Base-by-base conservation (phyloP, 2,113 vertebrate species). In the Erythrocercus mccallii region DNA sequence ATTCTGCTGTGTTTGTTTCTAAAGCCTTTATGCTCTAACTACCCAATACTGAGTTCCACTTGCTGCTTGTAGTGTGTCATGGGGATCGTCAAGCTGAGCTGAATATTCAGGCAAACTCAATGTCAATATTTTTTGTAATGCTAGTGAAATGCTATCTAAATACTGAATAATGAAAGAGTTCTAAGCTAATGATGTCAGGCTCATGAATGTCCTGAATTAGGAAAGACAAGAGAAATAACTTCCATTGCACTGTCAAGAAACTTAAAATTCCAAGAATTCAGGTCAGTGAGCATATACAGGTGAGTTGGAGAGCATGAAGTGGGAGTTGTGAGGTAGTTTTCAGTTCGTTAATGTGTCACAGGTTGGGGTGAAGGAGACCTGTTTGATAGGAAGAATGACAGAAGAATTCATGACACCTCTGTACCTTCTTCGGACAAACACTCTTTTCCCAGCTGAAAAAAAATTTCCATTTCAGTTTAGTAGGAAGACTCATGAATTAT, bases 191-290 rank as follows among this genome's bases (percentile, higher is more conserved):
- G 1, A 21, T 78, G 28, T 56, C 87, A 74, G 66, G 51, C n/a
- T 78, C 3, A 33, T 57, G 11, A 28, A 77, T 83, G 78, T 90
- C 90, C 69, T 76, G 33, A 92, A 60, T 33, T 92, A 73, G 66
- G 74, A 94, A 89, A 80, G 2, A 77, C 16, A 85, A 79, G 77
- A 62, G 72, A 93, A 83, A 58, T 48, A 58, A 61, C 44, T 95
- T 95, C 53, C 45, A 82, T 16, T 66, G 45, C 25, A 66, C 60
- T 76, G 70, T 85, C 83, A 90, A 81, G 58, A 71, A 95, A 74
- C 95, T 94, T 81, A 80, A 64, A 96, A 76, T 92, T 96, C 24
- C 47, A 85, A 76, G 86, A 94, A 89, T 97, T 96, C 42, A 95
- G 70, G 87, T 90, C 81, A 90, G 31, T 71, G 47, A 47, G 40